Evolutionary conservation across 2,797 vertebrate species (phyloP).

Genomic region (Botia kubotai): DNA sequence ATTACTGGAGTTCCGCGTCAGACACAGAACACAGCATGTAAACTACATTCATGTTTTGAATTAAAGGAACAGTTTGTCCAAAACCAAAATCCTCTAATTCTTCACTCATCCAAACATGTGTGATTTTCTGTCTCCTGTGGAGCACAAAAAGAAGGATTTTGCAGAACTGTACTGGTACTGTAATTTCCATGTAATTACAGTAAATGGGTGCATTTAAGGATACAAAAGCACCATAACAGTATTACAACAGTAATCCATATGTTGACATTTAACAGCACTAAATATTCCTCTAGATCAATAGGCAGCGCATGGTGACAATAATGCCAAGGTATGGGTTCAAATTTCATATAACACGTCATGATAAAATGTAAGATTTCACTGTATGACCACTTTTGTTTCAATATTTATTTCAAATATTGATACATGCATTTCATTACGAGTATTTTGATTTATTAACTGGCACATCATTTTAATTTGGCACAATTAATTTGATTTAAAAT

Average conservation of each 20-base stretch:
- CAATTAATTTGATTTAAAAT: too few relatives aligned
- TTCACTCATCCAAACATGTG: background rate
- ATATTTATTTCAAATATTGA: too few relatives aligned
- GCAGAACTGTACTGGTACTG: background rate
- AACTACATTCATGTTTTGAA: conserved; percentile 40
- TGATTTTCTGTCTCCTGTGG: background rate
- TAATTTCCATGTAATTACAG: background rate
- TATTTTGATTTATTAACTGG: too few relatives aligned
- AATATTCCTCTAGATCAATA: too few relatives aligned
- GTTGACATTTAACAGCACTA: too few relatives aligned
- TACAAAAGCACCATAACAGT: too few relatives aligned
- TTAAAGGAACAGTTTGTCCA: conserved; percentile 17
- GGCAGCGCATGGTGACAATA: too few relatives aligned
- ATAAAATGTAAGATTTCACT: background rate
- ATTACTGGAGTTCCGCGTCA: conserved; percentile 49
- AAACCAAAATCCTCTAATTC: background rate
- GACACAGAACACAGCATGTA: conserved; percentile 35
- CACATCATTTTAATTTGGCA: too few relatives aligned
- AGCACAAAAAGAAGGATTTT: background rate
- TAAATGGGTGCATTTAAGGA: background rate
- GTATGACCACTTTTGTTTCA: too few relatives aligned
- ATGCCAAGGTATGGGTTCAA: background rate
- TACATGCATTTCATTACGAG: too few relatives aligned
- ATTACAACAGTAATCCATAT: too few relatives aligned
- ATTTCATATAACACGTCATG: background rate